A percentile compares a stretch with the other conserved stretches of the same genome.
These are phyloP conservation scores for Homarus americanus DNA, from an alignment of 1,140 invertebrate species.

Conservation along the genomic window DNA sequence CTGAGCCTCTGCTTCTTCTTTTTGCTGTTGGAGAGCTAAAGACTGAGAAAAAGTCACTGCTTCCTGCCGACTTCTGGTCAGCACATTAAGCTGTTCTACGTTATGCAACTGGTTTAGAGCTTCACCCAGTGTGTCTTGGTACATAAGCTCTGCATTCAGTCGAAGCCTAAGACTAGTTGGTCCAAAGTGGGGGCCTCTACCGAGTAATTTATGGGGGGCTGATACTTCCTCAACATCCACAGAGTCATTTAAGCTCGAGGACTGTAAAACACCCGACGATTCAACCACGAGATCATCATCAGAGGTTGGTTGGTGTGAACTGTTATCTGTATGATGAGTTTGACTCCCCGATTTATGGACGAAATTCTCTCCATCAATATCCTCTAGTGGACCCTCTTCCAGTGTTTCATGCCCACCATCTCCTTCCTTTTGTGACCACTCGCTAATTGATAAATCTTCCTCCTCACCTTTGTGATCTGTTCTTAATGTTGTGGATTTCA, in stretches of 20 bases:
- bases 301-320: not conserved
- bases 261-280: slow-evolving; percentile 18
- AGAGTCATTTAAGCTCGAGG: slow-evolving; percentile 13
- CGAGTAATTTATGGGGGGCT: slow-evolving; percentile 52
- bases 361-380: not conserved
- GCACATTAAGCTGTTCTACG: slow-evolving; percentile 38
- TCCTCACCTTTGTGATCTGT: not conserved
- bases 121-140: slow-evolving; percentile 59
- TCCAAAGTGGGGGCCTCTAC: slow-evolving; percentile 48
- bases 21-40: slow-evolving; percentile 51
- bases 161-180: slow-evolving; percentile 56
- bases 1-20: slow-evolving; percentile 10
- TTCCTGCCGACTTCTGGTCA: slow-evolving; percentile 36
- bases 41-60: slow-evolving; percentile 41
- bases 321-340: slow-evolving; percentile 3
- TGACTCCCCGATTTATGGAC: not conserved
- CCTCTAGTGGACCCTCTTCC: slow-evolving; percentile 41
- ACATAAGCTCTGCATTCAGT: slow-evolving; percentile 66
- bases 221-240: slow-evolving; percentile 5
- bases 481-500: not conserved
- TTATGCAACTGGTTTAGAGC: slow-evolving; percentile 46
- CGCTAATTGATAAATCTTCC: not conserved
- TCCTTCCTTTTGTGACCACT: not conserved
- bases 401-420: slow-evolving; percentile 3
- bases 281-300: slow-evolving; percentile 5